These are phyloP conservation scores for Phrynosoma platyrhinos DNA, from an alignment of 2,113 vertebrate species.

Conservation along the genomic window DNA sequence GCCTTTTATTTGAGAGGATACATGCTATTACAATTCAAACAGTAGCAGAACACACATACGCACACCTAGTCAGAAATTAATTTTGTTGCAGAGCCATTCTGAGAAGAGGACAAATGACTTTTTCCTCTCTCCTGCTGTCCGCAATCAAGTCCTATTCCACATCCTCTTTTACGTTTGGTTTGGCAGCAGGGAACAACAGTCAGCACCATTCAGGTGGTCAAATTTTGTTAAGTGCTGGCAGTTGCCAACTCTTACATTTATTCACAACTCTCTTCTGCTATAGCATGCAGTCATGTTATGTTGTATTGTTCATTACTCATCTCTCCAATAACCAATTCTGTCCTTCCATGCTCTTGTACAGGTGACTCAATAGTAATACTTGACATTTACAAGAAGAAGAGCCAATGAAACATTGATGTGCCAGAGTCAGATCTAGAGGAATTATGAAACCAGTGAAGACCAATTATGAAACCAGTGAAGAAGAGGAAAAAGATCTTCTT, in stretches of 20 bases:
- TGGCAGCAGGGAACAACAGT: neutral
- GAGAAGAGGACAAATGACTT: neutral
- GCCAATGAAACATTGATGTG: slow-evolving; percentile 62
- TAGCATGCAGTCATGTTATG: neutral
- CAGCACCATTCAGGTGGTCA: neutral
- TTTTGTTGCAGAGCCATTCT: neutral
- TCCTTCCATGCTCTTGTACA: slow-evolving; percentile 62
- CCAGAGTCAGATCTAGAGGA: slow-evolving; percentile 40
- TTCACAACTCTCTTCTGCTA: neutral
- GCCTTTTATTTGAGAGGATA: neutral
- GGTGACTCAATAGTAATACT: slow-evolving; percentile 64
- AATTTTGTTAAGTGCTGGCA: neutral
- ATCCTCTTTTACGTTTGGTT: neutral
- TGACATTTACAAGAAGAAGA: slow-evolving; percentile 65
- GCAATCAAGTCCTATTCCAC: neutral
- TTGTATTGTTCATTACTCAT: neutral
- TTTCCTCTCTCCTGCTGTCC: neutral
- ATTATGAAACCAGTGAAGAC: slow-evolving; percentile 23
- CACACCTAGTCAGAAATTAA: neutral
- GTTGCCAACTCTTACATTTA: neutral
- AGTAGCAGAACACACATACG: neutral
- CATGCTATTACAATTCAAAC: neutral
- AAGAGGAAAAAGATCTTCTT: slow-evolving; percentile 66
- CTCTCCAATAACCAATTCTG: neutral
- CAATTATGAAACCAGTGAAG: slow-evolving; percentile 50